Base-by-base conservation (phyloP, 2,888 invertebrate genomes). In the Meganola albula region DNA sequence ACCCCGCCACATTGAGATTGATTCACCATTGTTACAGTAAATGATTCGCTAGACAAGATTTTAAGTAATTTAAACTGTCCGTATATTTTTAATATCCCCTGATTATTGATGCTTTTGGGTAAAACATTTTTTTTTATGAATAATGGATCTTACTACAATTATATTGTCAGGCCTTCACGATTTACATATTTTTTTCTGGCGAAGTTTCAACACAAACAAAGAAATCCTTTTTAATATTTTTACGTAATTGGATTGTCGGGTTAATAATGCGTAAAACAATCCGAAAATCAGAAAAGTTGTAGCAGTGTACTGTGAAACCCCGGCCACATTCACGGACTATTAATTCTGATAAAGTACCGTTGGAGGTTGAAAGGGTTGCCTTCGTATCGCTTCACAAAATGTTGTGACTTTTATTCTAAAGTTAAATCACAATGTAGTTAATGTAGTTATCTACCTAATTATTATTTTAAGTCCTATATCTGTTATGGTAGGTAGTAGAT, bases 211-310 rank as follows among this genome's bases (percentile, higher is more conserved):
- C n/a, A n/a, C n/a, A n/a, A 34, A 32, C 25, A 44, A 39, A 53
- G 48, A 55, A 59, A 55, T 61, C 58, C 58, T 63, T 63, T 63
- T 71, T 64, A 64, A 71, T 67, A 59, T 72, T 68, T 74, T 74
- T 72, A 67, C 67, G 70, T 83, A 83, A 85, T 85, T 84, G 80
- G 51, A 76, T 80, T 79, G 85, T 68, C 67, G 65, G 74, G 71
- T 79, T 83, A 84, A 85, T 80, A 80, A 82, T 74, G 79, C 83
- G 83, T 78, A 73, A 82, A 83, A 84, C 82, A 83, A 82, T 82
- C 74, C 68, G 61, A 67, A 74, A 77, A 75, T 74, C 74, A 69
- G 76, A 74, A 80, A 79, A 83, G 66, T 71, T 62, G 64, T 53
- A 52, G 59, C 66, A 57, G 56, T 53, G 53, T 54, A 52, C 63